Base-by-base conservation (phyloP, 2,797 vertebrate species). In the Anabas testudineus region DNA sequence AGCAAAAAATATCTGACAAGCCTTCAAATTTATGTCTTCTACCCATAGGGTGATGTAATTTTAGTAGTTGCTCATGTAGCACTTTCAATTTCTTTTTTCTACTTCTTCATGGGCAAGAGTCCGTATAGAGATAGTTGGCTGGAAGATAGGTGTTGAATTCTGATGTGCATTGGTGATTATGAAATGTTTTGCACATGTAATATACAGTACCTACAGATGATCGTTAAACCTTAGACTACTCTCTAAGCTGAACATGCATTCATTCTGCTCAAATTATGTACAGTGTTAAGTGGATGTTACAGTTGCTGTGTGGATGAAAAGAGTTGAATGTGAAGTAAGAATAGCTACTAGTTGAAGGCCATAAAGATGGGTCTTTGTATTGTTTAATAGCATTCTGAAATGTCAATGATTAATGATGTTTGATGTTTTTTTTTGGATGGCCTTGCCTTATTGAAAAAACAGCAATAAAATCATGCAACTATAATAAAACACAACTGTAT, bases 131-230 rank as follows among this genome's bases (percentile, higher is more conserved):
- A 39, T n/a, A n/a, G 19, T 52, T 61, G 42, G 24, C 57, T 46
- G 39, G 26, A 37, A n/a, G 46, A 56, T 2, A 53, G 45, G 49
- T 58, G 28, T 14, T 63, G 19, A 60, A 60, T 5, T 45, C 39
- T 39, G 32, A n/a, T 32, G 34, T 39, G 14, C 24, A 13, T 52
- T 43, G n/a, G n/a, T 45, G 19, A 39, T 41, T 48, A 34, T 43
- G 16, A 48, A 42, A 32, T 15, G 30, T 49, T 46, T 43, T 32
- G 2, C 22, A 39, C 49, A 65, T 32, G 65, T 53, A 67, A 47
- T n/a, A n/a, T n/a, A 74, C 70, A 66, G 19, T 37, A 66, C 28
- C 14, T n/a, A 45, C 42, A 74, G 41, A 5, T 10, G 30, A 4
- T 41, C 19, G 14, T 45, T 52, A 68, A 74, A 36, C 48, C 3